phyloP scores from a whole-genome alignment of 2,797 vertebrate genomes.

The Dendrocincla fuliginosa region DNA sequence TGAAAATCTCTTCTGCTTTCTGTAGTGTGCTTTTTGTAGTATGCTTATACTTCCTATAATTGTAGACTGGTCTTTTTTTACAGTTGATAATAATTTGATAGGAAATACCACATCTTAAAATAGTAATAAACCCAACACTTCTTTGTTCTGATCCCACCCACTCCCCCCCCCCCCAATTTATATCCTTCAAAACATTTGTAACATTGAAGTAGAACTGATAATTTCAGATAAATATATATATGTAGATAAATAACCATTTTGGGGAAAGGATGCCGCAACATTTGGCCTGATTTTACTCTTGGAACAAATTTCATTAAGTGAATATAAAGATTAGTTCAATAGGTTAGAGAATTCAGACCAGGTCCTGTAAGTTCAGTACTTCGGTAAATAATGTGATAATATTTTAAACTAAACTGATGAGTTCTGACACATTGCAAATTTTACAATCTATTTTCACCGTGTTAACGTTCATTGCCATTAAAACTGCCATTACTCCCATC shows the following conservation, averaged over 20 bases:
- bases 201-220: background rate
- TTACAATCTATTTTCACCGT: background rate
- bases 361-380: background rate
- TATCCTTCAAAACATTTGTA: background rate
- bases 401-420: background rate
- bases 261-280: background rate
- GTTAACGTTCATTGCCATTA: background rate
- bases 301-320: background rate
- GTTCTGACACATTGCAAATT: background rate
- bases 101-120: background rate
- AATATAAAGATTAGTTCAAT: background rate
- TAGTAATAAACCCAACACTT: background rate
- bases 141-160: fast-evolving
- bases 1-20: background rate
- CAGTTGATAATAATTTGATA: background rate
- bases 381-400: background rate
- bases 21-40: background rate
- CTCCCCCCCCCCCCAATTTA: background rate
- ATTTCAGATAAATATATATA: background rate
- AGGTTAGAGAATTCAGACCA: background rate
- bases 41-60: background rate
- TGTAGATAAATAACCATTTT: background rate
- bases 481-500: background rate
- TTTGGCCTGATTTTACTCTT: background rate
- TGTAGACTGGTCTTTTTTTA: background rate